Base-by-base conservation (phyloP, 2,113 vertebrate species). In the Datnioides undecimradiatus region DNA sequence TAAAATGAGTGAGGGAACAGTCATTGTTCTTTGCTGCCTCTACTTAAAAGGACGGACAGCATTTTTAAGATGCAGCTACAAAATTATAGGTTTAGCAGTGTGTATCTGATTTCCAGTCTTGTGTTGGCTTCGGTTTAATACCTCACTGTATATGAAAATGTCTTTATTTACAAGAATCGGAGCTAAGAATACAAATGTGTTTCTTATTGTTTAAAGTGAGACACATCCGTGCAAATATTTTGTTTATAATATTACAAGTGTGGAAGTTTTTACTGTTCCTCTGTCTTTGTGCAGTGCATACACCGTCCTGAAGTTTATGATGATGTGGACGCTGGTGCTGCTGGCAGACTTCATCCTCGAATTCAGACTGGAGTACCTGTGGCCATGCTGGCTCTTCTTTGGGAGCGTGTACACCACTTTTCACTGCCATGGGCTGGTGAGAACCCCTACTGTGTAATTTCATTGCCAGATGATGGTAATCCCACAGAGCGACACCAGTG, bases 301-400 rank as follows among this genome's bases (percentile, higher is more conserved):
- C 90, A 95, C 95, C 29, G 92, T 96, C 84, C 90, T 96, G 88
- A 95, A 95, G 89, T 94, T 94, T 27, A 92, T 95, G 90, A 88
- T 93, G 45, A 92, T 95, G 82, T 96, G 95, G 95, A 93, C 91
- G 51, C 76, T 96, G 91, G 94, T 96, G 73, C 93, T 96, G 36
- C 87, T 96, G 92, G 95, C 94, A 17, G 95, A 96, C 82, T 96
- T 96, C 80, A 90, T 95, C 60, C 90, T 96, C 19, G 95, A 95
- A 69, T 95, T 96, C 82, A 92, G 95, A 68, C 90, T 96, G 91
- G 95, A 96, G 82, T 96, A 96, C 63, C 80, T 96, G 87, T 96
- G 95, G 95, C 95, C 95, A 0, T 95, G 95, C 80, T 96, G 95
- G 95, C 93, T 96, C 43, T 96, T 96, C 83, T 92, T 96, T 19